Percentiles rank a stretch among this genome's conserved stretches.
Conservation (phyloP, 2,888 invertebrate species). For the Psylliodes chrysocephalus region DNA sequence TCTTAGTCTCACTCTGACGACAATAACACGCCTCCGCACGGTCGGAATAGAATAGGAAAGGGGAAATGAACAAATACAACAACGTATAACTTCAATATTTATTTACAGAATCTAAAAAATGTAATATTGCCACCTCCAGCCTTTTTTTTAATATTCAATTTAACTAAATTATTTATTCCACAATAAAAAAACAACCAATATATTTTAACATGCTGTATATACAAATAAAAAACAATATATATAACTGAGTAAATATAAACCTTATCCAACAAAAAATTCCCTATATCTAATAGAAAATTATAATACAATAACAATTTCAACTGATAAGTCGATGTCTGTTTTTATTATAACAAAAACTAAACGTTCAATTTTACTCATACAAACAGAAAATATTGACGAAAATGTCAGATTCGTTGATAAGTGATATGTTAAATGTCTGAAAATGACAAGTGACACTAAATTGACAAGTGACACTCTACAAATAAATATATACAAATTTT, state of each 20-base stretch:
- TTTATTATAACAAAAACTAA: neutral
- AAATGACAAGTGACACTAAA: too few species aligned
- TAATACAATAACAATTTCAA: conserved; percentile 27
- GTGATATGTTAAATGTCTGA: too few species aligned
- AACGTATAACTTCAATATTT: conserved; percentile 31
- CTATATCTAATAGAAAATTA: conserved; percentile 22
- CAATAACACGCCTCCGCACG: too few species aligned
- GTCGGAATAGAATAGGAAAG: too few species aligned
- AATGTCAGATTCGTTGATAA: too few species aligned
- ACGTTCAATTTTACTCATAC: neutral
- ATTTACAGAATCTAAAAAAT: conserved; percentile 41
- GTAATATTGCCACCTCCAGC: conserved; percentile 63
- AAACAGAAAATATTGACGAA: neutral
- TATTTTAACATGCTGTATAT: conserved; percentile 27
- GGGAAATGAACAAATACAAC: too few species aligned
- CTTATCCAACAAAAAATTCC: conserved; percentile 19
- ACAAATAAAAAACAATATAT: conserved; percentile 25
- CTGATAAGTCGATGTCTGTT: conserved; percentile 6
- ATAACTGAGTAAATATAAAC: conserved; percentile 20
- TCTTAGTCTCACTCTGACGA: too few species aligned
- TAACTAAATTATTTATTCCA: conserved; percentile 34
- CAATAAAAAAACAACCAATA: conserved; percentile 35
- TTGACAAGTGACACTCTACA: too few species aligned
- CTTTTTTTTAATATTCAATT: conserved; percentile 50
- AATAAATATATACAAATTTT: too few species aligned